Percentiles rank a stretch among this genome's conserved stretches.
phyloP scores from a whole-genome alignment of 2,888 invertebrate species.

The Lysandra bellargus region DNA sequence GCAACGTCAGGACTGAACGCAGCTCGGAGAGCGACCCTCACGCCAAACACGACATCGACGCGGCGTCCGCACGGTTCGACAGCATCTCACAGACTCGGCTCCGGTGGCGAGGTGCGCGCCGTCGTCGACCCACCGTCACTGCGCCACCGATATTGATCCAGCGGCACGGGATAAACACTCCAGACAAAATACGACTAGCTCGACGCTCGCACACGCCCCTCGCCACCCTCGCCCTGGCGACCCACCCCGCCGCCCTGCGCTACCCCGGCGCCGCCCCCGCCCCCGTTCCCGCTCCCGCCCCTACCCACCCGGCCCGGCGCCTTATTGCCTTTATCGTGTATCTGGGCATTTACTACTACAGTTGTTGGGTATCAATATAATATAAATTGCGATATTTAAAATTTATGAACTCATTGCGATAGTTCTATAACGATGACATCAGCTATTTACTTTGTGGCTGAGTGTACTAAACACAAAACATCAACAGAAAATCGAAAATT shows the following conservation, averaged over 20 bases:
- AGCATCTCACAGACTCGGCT: constrained; percentile 78
- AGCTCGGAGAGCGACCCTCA: constrained; percentile 77
- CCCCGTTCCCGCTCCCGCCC: constrained; percentile 48
- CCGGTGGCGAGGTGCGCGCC: constrained; percentile 66
- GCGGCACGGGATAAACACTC: constrained; percentile 79
- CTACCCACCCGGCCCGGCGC: constrained; percentile 45
- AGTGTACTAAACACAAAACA: background rate
- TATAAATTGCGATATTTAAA: constrained; percentile 29
- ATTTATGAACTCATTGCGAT: constrained; percentile 1
- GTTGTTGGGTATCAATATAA: constrained; percentile 44
- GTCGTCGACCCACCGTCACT: constrained; percentile 75
- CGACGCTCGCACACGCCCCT: constrained; percentile 75
- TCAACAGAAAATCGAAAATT: background rate
- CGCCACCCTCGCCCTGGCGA: constrained; percentile 56
- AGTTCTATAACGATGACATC: background rate
- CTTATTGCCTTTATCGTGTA: constrained; percentile 44
- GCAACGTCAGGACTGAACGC: constrained; percentile 65
- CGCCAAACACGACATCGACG: constrained; percentile 77
- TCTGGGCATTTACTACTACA: constrained; percentile 41
- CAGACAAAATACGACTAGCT: constrained; percentile 79
- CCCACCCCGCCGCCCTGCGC: constrained; percentile 49
- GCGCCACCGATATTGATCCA: constrained; percentile 80
- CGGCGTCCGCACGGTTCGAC: constrained; percentile 75
- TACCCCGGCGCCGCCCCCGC: constrained; percentile 63
- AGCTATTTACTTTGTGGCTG: background rate